Base-by-base conservation (phyloP, 2,888 invertebrate genomes). In the Onchidella celtica region DNA sequence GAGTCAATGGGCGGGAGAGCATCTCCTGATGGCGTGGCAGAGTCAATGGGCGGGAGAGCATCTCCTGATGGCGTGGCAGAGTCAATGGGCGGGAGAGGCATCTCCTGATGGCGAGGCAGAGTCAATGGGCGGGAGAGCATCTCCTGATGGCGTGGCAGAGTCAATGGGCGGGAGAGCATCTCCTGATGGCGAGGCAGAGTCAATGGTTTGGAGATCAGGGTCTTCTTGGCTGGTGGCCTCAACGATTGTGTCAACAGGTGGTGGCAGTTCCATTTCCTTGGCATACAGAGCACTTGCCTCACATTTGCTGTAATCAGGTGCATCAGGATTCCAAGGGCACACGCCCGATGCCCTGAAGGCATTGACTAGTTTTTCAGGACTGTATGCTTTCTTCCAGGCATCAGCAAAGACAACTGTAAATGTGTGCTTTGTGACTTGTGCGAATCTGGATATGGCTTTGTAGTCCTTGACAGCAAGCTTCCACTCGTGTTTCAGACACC, bases 291-390 rank as follows among this genome's bases (percentile, higher is more conserved):
- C 68, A 68, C 68, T 68, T 68, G 68, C 68, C 40, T 34, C 40
- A 27, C 70, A 70, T 24, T 70, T 70, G 11, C 9, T 70, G 40
- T 70, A 70, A 27, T 70, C 40, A 3, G 40, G 38, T 24, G 17
- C n/a, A 24, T 70, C 40, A 3, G 70, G 70, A 24, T 70, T 70
- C 70, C 70, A 70, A 6, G 70, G 70, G 40, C 70, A 70, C 38
- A 70, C 11, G 17, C 70, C 70, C 24, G 70, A 34, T 38, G 70
- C 40, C 70, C 24, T 40, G 24, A 70, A 70, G 3, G 70, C 70
- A 40, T 70, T 70, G 38, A 70, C 27, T 21, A 70, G 9, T 38
- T 70, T 38, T 3, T 36, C 70, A 6, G 70, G 70, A 24, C 38
- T 38, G 70, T 70, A 70, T 11, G 70, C 40, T n/a, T 24, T 70